Conservation (phyloP, 1,140 invertebrate species). For the Polyergus mexicanus region DNA sequence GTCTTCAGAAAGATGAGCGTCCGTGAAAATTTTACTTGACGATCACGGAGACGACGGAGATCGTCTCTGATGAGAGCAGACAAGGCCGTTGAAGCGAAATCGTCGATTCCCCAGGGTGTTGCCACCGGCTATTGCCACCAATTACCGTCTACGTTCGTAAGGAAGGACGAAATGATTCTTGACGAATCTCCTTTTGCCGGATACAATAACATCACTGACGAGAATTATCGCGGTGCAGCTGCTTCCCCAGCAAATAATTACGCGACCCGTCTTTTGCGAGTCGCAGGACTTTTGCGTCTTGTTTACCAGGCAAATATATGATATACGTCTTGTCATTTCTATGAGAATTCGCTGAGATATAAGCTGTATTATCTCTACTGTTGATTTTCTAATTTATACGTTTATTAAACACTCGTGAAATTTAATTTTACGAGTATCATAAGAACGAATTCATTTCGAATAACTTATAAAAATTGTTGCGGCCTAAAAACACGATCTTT, state of each 20-base stretch:
- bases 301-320: too few species aligned
- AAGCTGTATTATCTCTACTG: neutral
- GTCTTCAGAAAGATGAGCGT: conserved; percentile 33
- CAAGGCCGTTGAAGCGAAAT: conserved; percentile 54
- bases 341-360: neutral
- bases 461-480: neutral
- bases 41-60: conserved; percentile 46
- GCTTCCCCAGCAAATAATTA: conserved; percentile 1
- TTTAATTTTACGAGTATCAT: neutral
- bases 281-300: neutral
- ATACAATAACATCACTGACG: conserved; percentile 24
- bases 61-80: conserved; percentile 65
- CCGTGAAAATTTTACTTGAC: conserved; percentile 50
- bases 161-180: conserved; percentile 33
- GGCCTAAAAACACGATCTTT: neutral
- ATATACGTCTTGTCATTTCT: neutral
- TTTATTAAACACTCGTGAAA: neutral
- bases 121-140: conserved; percentile 51
- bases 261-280: neutral
- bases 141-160: conserved; percentile 31
- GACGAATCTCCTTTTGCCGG: conserved; percentile 32
- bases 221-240: neutral
- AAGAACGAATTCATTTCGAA: neutral
- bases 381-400: neutral
- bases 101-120: conserved; percentile 55